A percentile compares a stretch with the other conserved stretches of the same genome.
Evolutionary conservation across 2,888 invertebrate genomes (phyloP).

Genomic region (Mamestra brassicae): DNA sequence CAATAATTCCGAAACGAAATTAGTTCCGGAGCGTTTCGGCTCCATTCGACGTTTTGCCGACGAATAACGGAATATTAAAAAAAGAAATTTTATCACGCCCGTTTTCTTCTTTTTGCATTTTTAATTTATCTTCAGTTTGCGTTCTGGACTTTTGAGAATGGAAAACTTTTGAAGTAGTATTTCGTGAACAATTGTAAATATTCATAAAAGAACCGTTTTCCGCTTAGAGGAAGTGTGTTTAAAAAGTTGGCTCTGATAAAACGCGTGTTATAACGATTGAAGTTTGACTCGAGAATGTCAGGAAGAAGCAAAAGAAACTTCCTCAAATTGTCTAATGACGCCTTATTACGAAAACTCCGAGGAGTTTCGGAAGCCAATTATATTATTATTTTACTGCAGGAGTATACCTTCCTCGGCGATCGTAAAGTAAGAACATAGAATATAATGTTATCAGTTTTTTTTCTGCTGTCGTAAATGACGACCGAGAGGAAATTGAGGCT

Average conservation of each 20-base stretch:
- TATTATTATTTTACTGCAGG: slow-evolving; percentile 39
- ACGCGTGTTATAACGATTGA: slow-evolving; percentile 60
- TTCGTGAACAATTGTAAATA: slow-evolving; percentile 65
- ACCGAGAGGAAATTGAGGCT: not conserved
- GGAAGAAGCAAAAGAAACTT: slow-evolving; percentile 43
- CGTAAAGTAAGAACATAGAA: slow-evolving; percentile 22
- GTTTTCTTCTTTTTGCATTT: slow-evolving; percentile 65
- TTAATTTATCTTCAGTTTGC: slow-evolving; percentile 70
- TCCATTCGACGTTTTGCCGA: slow-evolving; percentile 53
- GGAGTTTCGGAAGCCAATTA: slow-evolving; percentile 44
- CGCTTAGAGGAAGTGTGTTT: slow-evolving; percentile 42
- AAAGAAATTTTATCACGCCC: slow-evolving; percentile 60
- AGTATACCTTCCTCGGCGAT: not conserved
- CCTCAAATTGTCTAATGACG: slow-evolving; percentile 29
- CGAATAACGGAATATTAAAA: slow-evolving; percentile 66
- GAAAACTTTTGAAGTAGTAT: slow-evolving; percentile 65
- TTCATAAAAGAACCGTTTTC: slow-evolving; percentile 51
- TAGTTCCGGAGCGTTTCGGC: slow-evolving; percentile 65
- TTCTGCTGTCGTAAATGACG: slow-evolving; percentile 1
- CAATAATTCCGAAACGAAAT: slow-evolving; percentile 70
- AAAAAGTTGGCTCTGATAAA: slow-evolving; percentile 61
- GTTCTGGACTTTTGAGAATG: slow-evolving; percentile 51
- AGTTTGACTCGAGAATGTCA: slow-evolving; percentile 50
- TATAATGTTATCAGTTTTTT: not conserved
- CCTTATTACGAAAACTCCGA: slow-evolving; percentile 40